These are phyloP conservation scores for Nylanderia fulva DNA, from an alignment of 1,140 invertebrate species.

Conservation along the genomic window DNA sequence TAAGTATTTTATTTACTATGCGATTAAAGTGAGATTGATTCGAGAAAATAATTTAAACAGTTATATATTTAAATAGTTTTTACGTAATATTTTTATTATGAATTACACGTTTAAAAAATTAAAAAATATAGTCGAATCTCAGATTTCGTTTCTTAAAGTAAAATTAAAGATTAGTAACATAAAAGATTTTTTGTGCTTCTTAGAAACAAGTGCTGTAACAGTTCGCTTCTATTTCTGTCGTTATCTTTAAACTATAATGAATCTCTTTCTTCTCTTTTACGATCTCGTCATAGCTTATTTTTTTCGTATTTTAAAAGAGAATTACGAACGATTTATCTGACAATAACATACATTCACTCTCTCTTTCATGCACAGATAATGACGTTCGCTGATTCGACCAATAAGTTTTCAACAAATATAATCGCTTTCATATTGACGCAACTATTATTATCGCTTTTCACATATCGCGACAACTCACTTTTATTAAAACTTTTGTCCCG, in stretches of 20 bases:
- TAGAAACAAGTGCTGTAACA: background rate
- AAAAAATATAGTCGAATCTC: background rate
- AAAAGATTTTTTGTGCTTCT: conserved; percentile 4
- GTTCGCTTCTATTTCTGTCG: conserved; percentile 29
- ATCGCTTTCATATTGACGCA: conserved; percentile 50
- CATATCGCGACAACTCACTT: conserved; percentile 37
- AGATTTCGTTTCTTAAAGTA: conserved; percentile 2
- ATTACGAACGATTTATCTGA: conserved; percentile 29
- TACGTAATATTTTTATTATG: background rate
- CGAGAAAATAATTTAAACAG: background rate
- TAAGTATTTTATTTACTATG: background rate
- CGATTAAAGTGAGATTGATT: background rate
- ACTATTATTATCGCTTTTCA: conserved; percentile 40
- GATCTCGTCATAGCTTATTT: background rate
- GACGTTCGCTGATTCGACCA: conserved; percentile 37
- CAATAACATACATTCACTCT: background rate
- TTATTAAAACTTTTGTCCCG: conserved; percentile 56
- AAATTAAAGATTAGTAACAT: no score
- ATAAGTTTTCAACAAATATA: conserved; percentile 7
- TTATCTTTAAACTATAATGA: conserved; percentile 44
- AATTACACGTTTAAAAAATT: background rate
- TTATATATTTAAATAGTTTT: background rate
- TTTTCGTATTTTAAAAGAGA: conserved; percentile 12
- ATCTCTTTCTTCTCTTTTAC: conserved; percentile 1
- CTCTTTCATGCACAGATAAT: background rate